Evolutionary conservation across 2,888 invertebrate genomes (phyloP).

Genomic region (Bellardia bayeri): DNA sequence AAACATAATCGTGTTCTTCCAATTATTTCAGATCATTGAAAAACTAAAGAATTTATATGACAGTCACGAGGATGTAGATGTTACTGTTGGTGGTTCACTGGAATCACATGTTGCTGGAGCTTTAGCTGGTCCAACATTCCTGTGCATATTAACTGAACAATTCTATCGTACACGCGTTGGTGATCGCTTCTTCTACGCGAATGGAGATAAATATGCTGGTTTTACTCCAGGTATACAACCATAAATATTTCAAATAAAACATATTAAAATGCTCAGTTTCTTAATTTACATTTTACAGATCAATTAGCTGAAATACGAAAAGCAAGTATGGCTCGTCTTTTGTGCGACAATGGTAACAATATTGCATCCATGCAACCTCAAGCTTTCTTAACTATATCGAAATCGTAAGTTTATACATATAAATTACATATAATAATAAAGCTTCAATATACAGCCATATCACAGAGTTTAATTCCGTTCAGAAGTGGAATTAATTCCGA

Average conservation of each 20-base stretch:
- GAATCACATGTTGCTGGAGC: slow-evolving; percentile 91
- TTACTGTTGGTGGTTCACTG: slow-evolving; percentile 93
- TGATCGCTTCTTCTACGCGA: slow-evolving; percentile 94
- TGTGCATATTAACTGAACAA: slow-evolving; percentile 94
- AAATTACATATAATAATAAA: neutral
- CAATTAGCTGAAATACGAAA: slow-evolving; percentile 92
- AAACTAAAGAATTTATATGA: slow-evolving; percentile 88
- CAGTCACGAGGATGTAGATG: slow-evolving; percentile 92
- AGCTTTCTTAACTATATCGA: slow-evolving; percentile 88
- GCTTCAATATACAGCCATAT: neutral
- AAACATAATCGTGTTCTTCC: neutral
- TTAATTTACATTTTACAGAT: slow-evolving; percentile 79
- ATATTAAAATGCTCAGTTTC: neutral
- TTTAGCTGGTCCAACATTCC: slow-evolving; percentile 93
- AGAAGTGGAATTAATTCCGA: no score
- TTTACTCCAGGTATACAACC: slow-evolving; percentile 85
- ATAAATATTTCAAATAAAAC: neutral
- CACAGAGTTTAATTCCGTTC: no score
- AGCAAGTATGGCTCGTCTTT: slow-evolving; percentile 89
- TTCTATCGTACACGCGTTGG: slow-evolving; percentile 93
- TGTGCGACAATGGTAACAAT: slow-evolving; percentile 92
- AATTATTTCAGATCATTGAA: slow-evolving; percentile 84
- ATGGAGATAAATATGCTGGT: slow-evolving; percentile 86
- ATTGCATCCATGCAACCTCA: slow-evolving; percentile 88
- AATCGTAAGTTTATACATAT: slow-evolving; percentile 84